Evolutionary conservation across 53 echinoderm and acorn worm species (phyloP).

Genomic region (Antedon mediterranea): DNA sequence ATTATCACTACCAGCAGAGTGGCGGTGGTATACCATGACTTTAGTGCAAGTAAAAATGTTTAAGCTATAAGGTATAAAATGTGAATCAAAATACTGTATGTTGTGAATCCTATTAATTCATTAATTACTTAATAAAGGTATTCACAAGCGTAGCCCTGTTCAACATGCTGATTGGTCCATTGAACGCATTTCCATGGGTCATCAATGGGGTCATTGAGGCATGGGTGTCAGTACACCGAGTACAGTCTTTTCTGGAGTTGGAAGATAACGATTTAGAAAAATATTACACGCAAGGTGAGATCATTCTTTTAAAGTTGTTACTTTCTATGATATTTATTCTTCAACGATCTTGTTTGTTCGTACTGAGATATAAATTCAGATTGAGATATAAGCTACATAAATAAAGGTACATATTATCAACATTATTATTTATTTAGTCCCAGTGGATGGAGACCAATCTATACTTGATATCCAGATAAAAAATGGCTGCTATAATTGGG

Average conservation of each 20-base stretch:
- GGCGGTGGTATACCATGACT: too few species aligned
- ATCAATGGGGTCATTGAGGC: conserved; percentile 93
- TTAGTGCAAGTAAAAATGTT: too few species aligned
- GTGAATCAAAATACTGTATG: too few species aligned
- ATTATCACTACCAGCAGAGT: too few species aligned
- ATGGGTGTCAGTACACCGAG: conserved; percentile 75
- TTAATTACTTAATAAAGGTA: conserved; percentile 26
- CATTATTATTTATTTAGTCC: not conserved
- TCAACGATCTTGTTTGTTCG: not conserved
- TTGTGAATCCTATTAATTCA: too few species aligned
- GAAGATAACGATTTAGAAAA: conserved; percentile 36
- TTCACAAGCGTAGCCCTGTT: conserved; percentile 95
- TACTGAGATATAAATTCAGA: too few species aligned
- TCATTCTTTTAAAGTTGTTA: too few species aligned
- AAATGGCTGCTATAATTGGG: not conserved
- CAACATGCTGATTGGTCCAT: conserved; percentile 94
- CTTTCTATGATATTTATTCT: not conserved
- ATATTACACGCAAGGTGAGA: conserved; percentile 55
- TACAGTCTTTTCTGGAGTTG: conserved; percentile 61
- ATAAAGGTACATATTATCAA: not conserved
- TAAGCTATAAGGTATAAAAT: too few species aligned
- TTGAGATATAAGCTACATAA: too few species aligned
- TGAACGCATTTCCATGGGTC: conserved; percentile 99
- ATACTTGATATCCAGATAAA: not conserved
- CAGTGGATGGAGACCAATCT: not conserved